phyloP scores from a whole-genome alignment of 2,113 vertebrate species.

The Scalopus aquaticus region DNA sequence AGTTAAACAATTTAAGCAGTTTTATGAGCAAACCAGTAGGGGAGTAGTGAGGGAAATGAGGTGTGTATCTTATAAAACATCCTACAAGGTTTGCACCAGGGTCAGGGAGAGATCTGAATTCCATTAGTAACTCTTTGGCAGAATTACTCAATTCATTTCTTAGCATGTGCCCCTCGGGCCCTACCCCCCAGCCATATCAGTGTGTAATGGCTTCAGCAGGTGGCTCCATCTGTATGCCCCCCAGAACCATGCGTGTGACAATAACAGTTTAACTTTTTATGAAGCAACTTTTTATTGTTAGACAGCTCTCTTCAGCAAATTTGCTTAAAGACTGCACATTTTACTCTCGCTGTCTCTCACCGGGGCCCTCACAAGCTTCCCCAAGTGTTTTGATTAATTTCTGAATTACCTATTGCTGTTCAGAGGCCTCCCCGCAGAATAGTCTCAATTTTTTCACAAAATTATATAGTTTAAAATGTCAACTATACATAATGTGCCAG shows the following conservation, averaged over 20 bases:
- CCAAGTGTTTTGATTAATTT: slow-evolving; percentile 74
- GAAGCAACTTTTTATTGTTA: not conserved
- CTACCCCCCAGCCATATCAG: not conserved
- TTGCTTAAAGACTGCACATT: slow-evolving; percentile 16
- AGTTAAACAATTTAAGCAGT: not conserved
- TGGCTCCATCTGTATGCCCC: not conserved
- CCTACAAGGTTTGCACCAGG: not conserved
- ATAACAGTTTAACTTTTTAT: slow-evolving; percentile 41
- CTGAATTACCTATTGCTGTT: slow-evolving; percentile 66
- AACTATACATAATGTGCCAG: slow-evolving; percentile 65
- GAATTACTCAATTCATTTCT: not conserved
- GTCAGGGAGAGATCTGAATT: slow-evolving; percentile 13
- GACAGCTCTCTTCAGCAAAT: not conserved
- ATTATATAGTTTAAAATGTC: slow-evolving; percentile 71
- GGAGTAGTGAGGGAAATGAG: not conserved
- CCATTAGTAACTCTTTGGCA: not conserved
- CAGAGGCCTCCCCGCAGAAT: slow-evolving; percentile 61
- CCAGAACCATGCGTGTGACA: not conserved
- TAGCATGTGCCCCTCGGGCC: not conserved
- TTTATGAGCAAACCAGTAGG: not conserved
- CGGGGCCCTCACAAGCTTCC: slow-evolving; percentile 9
- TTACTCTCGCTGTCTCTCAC: not conserved
- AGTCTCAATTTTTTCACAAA: slow-evolving; percentile 49
- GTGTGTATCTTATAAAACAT: not conserved
- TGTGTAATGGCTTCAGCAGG: not conserved